Evolutionary conservation across 2,888 invertebrate genomes (phyloP).

Genomic region (Chloroclysta siterata): DNA sequence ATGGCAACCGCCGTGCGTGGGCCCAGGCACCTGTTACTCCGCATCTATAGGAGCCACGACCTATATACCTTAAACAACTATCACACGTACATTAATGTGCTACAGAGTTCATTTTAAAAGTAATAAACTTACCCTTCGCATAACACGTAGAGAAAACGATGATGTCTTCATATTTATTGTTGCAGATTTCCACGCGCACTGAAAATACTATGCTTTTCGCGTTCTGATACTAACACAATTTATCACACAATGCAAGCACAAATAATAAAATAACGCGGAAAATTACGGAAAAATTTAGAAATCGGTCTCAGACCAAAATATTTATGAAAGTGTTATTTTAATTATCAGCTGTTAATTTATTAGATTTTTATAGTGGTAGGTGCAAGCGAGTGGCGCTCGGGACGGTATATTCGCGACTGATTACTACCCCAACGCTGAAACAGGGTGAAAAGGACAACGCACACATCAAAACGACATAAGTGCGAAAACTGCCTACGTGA

Average conservation of each 20-base stretch:
- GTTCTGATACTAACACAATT: conserved; percentile 33
- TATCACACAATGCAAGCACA: conserved; percentile 44
- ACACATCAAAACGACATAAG: conserved; percentile 50
- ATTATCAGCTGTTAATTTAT: conserved; percentile 49
- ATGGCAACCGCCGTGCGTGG: conserved; percentile 33
- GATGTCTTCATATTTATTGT: conserved; percentile 90
- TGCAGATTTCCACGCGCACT: conserved; percentile 50
- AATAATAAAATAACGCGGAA: conserved; percentile 13
- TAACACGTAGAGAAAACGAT: conserved; percentile 90
- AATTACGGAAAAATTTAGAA: not conserved
- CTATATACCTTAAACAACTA: not conserved
- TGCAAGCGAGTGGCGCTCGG: conserved; percentile 66
- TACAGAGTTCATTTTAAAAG: not conserved
- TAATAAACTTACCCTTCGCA: conserved; percentile 88
- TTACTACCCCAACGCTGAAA: conserved; percentile 69
- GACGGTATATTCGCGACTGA: conserved; percentile 82
- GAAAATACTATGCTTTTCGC: conserved; percentile 41
- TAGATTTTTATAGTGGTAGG: conserved; percentile 39
- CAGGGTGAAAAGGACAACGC: conserved; percentile 80
- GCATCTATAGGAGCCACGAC: conserved; percentile 6
- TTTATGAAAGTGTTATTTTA: conserved; percentile 31
- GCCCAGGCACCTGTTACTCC: conserved; percentile 44
- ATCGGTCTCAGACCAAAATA: conserved; percentile 1
- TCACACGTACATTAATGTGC: not conserved
- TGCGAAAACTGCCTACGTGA: conserved; percentile 40